phyloP scores from a whole-genome alignment of 23 tunicate species.

The Diplosoma virens region DNA sequence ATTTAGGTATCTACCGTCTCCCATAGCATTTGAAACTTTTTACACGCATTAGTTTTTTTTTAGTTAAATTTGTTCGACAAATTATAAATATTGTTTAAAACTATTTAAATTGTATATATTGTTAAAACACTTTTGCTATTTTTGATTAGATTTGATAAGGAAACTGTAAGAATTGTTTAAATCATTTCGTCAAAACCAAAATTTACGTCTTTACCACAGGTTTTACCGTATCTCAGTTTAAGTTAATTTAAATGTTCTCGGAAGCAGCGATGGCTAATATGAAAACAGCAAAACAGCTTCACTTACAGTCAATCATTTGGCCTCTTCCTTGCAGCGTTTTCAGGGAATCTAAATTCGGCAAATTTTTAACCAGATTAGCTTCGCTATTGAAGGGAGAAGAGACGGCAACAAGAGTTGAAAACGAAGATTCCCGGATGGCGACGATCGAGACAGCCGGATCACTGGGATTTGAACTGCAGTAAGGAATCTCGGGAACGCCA shows the following conservation, averaged over 20 bases:
- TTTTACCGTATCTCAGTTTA: not conserved
- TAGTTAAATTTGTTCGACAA: not conserved
- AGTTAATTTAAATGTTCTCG: not conserved
- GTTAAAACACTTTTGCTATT: not conserved
- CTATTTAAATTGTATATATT: not conserved
- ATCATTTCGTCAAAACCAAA: too few species aligned
- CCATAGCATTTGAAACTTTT: too few species aligned
- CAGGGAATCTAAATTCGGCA: not conserved
- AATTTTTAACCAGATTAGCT: slow-evolving; percentile 13
- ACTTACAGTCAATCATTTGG: slow-evolving; percentile 33
- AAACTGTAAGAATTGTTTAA: too few species aligned
- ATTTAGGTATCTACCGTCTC: too few species aligned
- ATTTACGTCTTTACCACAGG: too few species aligned
- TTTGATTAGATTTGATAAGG: too few species aligned
- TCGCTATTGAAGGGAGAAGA: not conserved
- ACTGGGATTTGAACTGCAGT: slow-evolving; percentile 19
- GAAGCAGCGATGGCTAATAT: too few species aligned
- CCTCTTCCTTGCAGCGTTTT: slow-evolving; percentile 5
- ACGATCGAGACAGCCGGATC: slow-evolving; percentile 3
- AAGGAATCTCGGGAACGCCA: not conserved
- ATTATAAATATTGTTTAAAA: not conserved
- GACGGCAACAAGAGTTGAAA: slow-evolving; percentile 5
- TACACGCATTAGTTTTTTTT: too few species aligned
- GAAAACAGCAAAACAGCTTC: too few species aligned
- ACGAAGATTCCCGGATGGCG: not conserved